Conservation (phyloP, 2,113 vertebrate genomes). For the Motacilla tschutschensis region DNA sequence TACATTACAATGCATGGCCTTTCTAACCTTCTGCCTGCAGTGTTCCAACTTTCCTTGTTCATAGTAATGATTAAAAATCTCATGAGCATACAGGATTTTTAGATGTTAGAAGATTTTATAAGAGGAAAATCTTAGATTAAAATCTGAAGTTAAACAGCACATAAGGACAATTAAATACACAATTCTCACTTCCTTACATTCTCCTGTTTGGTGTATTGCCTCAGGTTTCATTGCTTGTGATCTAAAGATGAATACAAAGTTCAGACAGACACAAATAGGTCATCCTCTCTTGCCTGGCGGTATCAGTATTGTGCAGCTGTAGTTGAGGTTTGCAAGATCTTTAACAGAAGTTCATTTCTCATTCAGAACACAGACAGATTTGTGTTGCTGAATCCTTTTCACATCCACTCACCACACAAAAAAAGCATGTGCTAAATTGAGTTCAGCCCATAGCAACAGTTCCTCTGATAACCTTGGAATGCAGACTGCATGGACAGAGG, state of each 20-base stretch:
- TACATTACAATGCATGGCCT: constrained; percentile 20
- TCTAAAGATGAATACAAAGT: constrained; percentile 20
- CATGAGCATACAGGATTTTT: background rate
- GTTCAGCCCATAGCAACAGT: constrained; percentile 33
- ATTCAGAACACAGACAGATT: constrained; percentile 53
- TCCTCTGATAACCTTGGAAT: constrained; percentile 51
- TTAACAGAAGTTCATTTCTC: constrained; percentile 50
- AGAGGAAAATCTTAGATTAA: background rate
- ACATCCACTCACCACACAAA: constrained; percentile 21
- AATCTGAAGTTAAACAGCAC: background rate
- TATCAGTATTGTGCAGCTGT: constrained; percentile 38
- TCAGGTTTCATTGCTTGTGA: constrained; percentile 6
- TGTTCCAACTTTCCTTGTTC: background rate
- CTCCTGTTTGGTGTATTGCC: background rate
- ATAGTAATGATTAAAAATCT: constrained; percentile 16
- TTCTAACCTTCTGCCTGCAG: constrained; percentile 12
- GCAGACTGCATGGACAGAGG: constrained; percentile 2
- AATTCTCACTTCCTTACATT: background rate
- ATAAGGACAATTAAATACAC: background rate
- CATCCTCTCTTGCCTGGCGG: background rate
- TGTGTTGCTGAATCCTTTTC: constrained; percentile 46
- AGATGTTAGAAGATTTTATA: background rate
- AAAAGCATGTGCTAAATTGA: constrained; percentile 42
- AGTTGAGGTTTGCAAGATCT: constrained; percentile 30
- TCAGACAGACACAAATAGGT: constrained; percentile 37